Percentiles rank a stretch among this genome's conserved stretches.
Conservation (phyloP, 2,113 vertebrate genomes). For the Synchiropus splendidus region DNA sequence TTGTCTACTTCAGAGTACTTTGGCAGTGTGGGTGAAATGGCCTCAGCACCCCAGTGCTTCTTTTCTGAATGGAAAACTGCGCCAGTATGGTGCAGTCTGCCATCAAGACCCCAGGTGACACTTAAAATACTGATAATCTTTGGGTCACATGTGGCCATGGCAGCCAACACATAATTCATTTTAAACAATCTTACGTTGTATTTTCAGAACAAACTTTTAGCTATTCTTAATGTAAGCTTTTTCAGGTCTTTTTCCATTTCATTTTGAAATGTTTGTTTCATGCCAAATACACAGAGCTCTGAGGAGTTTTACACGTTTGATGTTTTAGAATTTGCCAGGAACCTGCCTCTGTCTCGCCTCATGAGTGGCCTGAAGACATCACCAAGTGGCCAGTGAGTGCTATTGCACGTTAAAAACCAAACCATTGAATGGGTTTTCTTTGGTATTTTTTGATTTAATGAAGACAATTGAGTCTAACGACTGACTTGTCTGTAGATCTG, state of each 20-base stretch:
- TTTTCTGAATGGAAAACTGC: conserved; percentile 62
- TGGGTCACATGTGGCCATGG: too few relatives aligned
- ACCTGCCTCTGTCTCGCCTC: conserved; percentile 86
- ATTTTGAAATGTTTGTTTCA: too few relatives aligned
- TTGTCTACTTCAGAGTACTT: neutral
- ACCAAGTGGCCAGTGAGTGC: conserved; percentile 92
- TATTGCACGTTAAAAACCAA: neutral
- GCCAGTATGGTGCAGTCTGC: conserved; percentile 83
- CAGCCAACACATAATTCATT: too few relatives aligned
- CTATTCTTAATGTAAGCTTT: too few relatives aligned
- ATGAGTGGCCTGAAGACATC: conserved; percentile 96
- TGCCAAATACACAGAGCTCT: too few relatives aligned
- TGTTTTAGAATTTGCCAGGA: conserved; percentile 84
- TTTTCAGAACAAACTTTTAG: too few relatives aligned
- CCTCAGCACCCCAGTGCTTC: conserved; percentile 79
- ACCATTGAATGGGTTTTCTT: too few relatives aligned
- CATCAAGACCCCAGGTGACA: conserved; percentile 88
- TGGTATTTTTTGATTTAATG: too few relatives aligned
- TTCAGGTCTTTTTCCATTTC: neutral
- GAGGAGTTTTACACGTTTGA: too few relatives aligned
- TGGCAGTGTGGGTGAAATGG: conserved; percentile 97
- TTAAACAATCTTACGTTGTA: too few relatives aligned
- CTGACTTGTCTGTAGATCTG: conserved; percentile 78
- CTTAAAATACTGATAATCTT: too few relatives aligned
- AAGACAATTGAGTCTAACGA: too few relatives aligned